Evolutionary conservation across 2,888 invertebrate species (phyloP).

Genomic region (Ernsta delagoae): DNA sequence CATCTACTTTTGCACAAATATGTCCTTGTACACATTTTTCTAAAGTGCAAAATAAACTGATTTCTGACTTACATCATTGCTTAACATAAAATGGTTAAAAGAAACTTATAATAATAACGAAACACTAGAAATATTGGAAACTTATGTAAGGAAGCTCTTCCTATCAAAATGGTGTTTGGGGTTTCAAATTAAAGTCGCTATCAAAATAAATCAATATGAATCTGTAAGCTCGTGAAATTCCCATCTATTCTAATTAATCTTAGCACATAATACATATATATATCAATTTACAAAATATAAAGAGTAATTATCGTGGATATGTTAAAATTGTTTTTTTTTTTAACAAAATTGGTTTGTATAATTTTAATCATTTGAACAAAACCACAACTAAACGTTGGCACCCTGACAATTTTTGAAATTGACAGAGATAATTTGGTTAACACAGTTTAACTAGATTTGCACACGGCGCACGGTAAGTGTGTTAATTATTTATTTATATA

Average conservation of each 20-base stretch:
- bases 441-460: no score
- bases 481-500: no score
- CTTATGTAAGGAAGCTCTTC: slow-evolving; percentile 4
- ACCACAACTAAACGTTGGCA: no score
- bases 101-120: slow-evolving; percentile 46
- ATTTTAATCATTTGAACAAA: no score
- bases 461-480: no score
- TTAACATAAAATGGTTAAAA: neutral
- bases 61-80: slow-evolving; percentile 21
- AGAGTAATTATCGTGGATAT: slow-evolving; percentile 41
- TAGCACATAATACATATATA: slow-evolving; percentile 27
- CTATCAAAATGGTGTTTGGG: slow-evolving; percentile 35
- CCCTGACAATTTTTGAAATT: slow-evolving; percentile 35
- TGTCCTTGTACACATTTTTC: slow-evolving; percentile 8
- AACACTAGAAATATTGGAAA: slow-evolving; percentile 46
- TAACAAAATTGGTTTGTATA: slow-evolving; percentile 36
- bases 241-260: slow-evolving; percentile 32
- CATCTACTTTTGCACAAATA: neutral
- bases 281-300: slow-evolving; percentile 39
- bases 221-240: slow-evolving; percentile 45
- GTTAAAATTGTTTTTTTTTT: slow-evolving; percentile 29
- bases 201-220: slow-evolving; percentile 43
- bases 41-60: slow-evolving; percentile 39
- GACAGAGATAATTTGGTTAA: slow-evolving; percentile 28
- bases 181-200: slow-evolving; percentile 41